Conservation (phyloP, 2,113 vertebrate species). For the Cochlearius cochlearius region DNA sequence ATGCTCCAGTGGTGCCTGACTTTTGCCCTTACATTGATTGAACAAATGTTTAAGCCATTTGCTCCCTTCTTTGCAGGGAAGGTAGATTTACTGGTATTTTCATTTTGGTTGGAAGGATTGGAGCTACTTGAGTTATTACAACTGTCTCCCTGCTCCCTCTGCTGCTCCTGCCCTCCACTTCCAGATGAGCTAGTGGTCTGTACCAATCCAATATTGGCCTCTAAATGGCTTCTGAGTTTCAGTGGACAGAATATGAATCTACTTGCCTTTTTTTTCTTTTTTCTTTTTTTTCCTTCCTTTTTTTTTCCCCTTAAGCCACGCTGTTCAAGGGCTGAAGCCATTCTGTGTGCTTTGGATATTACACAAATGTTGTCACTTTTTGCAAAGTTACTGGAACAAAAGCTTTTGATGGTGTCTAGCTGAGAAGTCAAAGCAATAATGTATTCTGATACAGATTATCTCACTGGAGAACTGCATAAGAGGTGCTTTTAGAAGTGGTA, state of each 20-base stretch:
- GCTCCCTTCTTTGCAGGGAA: neutral
- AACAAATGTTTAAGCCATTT: neutral
- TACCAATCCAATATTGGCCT: neutral
- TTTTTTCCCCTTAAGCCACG: too few species aligned
- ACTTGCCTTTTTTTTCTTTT: neutral
- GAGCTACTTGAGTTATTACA: neutral
- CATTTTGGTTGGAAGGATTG: neutral
- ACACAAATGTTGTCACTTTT: neutral
- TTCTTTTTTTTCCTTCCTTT: too few species aligned
- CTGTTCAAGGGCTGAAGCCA: neutral
- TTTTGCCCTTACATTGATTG: neutral
- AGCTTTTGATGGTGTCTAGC: neutral
- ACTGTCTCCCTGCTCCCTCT: neutral
- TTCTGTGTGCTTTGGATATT: neutral
- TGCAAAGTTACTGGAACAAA: neutral
- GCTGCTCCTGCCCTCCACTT: neutral
- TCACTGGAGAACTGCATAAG: neutral
- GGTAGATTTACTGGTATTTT: neutral
- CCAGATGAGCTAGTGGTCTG: neutral
- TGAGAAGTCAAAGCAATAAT: neutral
- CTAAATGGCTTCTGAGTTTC: neutral
- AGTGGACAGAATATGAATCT: neutral
- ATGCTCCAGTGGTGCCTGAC: neutral
- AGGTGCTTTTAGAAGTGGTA: neutral
- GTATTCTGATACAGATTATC: neutral